These are phyloP conservation scores for Sturmia bella DNA, from an alignment of 2,888 invertebrate species.

Conservation along the genomic window DNA sequence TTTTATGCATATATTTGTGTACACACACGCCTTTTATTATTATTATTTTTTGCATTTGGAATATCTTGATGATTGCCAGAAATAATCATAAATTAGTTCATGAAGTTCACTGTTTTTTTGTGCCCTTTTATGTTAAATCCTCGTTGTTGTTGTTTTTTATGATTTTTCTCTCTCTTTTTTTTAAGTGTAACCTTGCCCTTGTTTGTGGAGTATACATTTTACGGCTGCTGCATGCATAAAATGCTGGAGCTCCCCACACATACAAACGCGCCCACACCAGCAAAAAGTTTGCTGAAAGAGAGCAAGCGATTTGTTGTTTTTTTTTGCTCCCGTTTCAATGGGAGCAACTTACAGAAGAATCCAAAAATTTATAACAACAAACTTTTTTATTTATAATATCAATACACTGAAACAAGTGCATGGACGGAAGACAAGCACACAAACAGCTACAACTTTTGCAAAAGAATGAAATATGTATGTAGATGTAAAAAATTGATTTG, in stretches of 20 bases:
- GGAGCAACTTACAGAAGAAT: slow-evolving; percentile 43
- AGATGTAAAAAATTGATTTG: slow-evolving; percentile 62
- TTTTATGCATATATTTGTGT: slow-evolving; percentile 7
- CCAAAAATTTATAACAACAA: slow-evolving; percentile 48
- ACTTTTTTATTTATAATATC: slow-evolving; percentile 58
- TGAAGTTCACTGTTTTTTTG: slow-evolving; percentile 71
- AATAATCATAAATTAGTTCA: slow-evolving; percentile 81
- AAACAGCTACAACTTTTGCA: background rate
- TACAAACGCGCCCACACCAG: background rate
- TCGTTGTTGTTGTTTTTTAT: slow-evolving; percentile 34
- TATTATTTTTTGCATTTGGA: slow-evolving; percentile 24
- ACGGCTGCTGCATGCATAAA: slow-evolving; percentile 78
- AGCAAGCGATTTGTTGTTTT: slow-evolving; percentile 36
- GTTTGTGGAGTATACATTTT: slow-evolving; percentile 74
- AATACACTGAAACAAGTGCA: slow-evolving; percentile 65
- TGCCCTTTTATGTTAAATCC: slow-evolving; percentile 18
- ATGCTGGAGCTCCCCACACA: slow-evolving; percentile 52
- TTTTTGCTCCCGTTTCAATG: slow-evolving; percentile 45
- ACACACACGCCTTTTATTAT: background rate
- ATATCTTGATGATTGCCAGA: slow-evolving; percentile 70
- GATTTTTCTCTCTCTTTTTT: slow-evolving; percentile 63
- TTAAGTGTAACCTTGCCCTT: slow-evolving; percentile 79
- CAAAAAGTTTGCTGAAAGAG: slow-evolving; percentile 12
- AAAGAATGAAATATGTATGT: slow-evolving; percentile 8
- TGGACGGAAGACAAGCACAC: slow-evolving; percentile 12